Conservation (phyloP, 2,797 vertebrate genomes). For the Otus scops region DNA sequence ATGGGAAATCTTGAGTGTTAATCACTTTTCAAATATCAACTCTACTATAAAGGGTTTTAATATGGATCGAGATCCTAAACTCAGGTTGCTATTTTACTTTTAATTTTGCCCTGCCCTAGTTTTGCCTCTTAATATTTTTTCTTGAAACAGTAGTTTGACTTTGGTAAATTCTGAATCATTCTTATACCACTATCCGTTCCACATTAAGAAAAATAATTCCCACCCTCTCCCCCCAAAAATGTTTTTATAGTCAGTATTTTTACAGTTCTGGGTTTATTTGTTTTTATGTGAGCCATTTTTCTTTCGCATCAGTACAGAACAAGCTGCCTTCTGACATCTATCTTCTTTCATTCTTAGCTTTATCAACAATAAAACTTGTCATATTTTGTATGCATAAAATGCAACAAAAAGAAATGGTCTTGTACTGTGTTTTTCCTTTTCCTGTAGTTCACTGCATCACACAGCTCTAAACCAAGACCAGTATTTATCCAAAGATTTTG, state of each 20-base stretch:
- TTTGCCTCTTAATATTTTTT: neutral
- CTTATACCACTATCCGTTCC: neutral
- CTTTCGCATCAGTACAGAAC: conserved; percentile 15
- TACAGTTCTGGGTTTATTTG: conserved; percentile 21
- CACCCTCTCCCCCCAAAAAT: neutral
- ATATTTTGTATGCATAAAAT: conserved; percentile 13
- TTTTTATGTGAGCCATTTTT: conserved; percentile 38
- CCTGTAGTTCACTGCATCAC: neutral
- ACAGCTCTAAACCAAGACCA: neutral
- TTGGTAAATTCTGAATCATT: neutral
- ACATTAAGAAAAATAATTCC: neutral
- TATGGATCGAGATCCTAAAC: neutral
- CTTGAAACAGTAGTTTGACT: neutral
- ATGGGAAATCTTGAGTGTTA: neutral
- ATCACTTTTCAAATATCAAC: neutral
- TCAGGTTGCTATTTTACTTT: neutral
- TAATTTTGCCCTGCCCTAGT: neutral
- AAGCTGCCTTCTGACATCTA: neutral
- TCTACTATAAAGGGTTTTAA: neutral
- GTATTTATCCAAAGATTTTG: neutral
- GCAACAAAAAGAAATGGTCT: neutral
- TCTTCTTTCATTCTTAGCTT: conserved; percentile 19
- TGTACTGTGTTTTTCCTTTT: neutral
- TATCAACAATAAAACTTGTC: neutral
- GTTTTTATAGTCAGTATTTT: conserved; percentile 28